Evolutionary conservation across 2,888 invertebrate species (phyloP).

Genomic region (Parasteatoda lunata): DNA sequence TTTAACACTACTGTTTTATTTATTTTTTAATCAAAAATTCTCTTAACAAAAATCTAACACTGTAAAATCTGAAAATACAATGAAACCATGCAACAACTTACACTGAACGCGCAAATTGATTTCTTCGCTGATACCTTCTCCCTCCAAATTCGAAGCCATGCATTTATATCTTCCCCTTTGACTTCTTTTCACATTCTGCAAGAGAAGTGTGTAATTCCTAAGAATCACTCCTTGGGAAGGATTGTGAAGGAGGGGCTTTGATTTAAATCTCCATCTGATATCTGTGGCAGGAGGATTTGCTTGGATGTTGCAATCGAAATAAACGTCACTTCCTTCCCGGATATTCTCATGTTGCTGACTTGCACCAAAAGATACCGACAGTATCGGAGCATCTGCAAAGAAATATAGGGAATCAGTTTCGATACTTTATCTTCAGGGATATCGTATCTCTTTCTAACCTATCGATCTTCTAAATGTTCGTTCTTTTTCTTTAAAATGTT

Average conservation of each 20-base stretch:
- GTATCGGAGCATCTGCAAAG: constrained; percentile 85
- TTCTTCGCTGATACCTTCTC: constrained; percentile 70
- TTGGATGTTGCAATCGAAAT: constrained; percentile 92
- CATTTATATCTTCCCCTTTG: constrained; percentile 71
- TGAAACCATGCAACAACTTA: constrained; percentile 50
- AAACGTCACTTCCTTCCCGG: constrained; percentile 93
- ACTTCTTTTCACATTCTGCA: constrained; percentile 70
- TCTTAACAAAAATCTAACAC: too few species aligned
- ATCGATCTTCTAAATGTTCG: background rate
- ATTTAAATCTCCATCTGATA: constrained; percentile 81
- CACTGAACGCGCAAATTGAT: constrained; percentile 70
- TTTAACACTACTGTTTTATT: too few species aligned
- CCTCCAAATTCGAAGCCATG: constrained; percentile 71
- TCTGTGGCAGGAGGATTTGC: constrained; percentile 90
- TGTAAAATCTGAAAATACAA: too few species aligned
- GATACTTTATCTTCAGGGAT: background rate
- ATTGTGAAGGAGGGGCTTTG: constrained; percentile 66
- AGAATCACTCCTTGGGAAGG: constrained; percentile 69
- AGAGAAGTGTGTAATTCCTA: constrained; percentile 70
- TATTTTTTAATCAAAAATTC: too few species aligned
- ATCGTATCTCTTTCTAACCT: background rate
- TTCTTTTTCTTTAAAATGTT: too few species aligned
- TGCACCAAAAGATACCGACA: constrained; percentile 86
- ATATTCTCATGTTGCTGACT: constrained; percentile 89
- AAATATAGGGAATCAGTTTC: background rate